phyloP scores from a whole-genome alignment of 1,140 invertebrate species.

The Maconellicoccus hirsutus region DNA sequence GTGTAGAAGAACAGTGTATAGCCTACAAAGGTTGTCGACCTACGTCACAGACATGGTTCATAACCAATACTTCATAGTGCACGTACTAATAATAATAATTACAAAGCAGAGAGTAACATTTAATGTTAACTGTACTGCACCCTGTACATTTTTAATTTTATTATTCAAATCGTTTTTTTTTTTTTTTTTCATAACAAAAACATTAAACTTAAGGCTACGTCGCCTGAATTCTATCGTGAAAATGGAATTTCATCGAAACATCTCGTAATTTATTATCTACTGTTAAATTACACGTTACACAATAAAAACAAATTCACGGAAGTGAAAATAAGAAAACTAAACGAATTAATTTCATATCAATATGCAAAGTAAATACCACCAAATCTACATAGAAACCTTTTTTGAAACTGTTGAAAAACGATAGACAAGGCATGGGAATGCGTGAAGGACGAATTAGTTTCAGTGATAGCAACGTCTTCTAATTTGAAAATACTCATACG shows the following conservation, averaged over 20 bases:
- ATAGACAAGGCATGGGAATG: neutral
- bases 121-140: neutral
- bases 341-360: too few species aligned
- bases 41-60: neutral
- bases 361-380: too few species aligned
- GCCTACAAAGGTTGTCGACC: neutral
- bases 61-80: neutral
- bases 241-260: too few species aligned
- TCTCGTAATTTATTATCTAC: too few species aligned
- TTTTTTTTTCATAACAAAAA: neutral
- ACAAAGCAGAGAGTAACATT: neutral
- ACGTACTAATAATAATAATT: slow-evolving; percentile 10
- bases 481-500: neutral
- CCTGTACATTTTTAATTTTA: neutral
- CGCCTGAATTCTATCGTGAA: too few species aligned
- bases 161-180: neutral
- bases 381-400: too few species aligned
- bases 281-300: too few species aligned
- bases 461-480: neutral
- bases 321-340: too few species aligned
- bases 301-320: too few species aligned
- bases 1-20: neutral
- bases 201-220: neutral
- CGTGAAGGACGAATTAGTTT: slow-evolving; percentile 3
- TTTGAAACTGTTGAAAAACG: neutral